phyloP scores from a whole-genome alignment of 2,888 invertebrate genomes.

The Napeogenes sylphis region DNA sequence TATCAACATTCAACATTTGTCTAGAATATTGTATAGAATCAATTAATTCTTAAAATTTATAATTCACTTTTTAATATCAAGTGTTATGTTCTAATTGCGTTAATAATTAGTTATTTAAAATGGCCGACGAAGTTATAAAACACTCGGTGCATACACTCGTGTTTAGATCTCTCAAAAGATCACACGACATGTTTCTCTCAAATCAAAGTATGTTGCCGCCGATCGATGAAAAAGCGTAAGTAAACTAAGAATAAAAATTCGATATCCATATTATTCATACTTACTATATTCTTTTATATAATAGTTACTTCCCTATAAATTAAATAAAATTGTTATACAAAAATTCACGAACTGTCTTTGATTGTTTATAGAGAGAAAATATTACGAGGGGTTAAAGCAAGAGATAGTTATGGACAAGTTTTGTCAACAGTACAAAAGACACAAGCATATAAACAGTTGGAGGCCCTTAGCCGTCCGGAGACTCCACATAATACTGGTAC shows the following conservation, averaged over 20 bases:
- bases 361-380: conserved; percentile 81
- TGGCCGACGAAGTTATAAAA: conserved; percentile 91
- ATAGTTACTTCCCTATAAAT: too few species aligned
- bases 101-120: conserved; percentile 40
- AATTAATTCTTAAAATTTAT: background rate
- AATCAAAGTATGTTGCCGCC: conserved; percentile 92
- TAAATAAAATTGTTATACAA: too few species aligned
- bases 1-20: too few species aligned
- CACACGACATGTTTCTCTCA: conserved; percentile 97
- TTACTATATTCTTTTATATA: too few species aligned
- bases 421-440: conserved; percentile 85
- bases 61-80: background rate
- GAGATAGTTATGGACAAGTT: conserved; percentile 91
- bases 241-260: conserved; percentile 31
- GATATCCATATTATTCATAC: background rate
- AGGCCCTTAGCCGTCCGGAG: conserved; percentile 52
- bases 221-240: conserved; percentile 90
- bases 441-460: conserved; percentile 77
- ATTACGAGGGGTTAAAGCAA: conserved; percentile 84
- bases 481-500: conserved; percentile 61
- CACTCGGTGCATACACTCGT: conserved; percentile 98
- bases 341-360: too few species aligned
- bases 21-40: too few species aligned
- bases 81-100: conserved; percentile 19
- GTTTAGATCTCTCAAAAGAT: conserved; percentile 96